Base-by-base conservation (phyloP, 2,113 vertebrate species). In the Scatophagus argus region DNA sequence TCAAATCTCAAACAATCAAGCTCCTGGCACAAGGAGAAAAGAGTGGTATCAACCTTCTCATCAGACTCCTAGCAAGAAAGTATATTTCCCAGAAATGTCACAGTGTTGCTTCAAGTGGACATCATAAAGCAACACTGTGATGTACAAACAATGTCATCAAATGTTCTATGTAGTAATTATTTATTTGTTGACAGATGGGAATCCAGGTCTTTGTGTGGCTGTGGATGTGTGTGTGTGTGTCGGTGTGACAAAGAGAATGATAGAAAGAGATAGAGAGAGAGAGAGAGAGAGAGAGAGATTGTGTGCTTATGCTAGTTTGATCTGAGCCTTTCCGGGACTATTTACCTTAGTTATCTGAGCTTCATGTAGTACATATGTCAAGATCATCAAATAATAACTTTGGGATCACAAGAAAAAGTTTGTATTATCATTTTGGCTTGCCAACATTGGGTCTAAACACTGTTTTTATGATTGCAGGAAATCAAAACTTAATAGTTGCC, bases 1-100 rank as follows among this genome's bases (percentile, higher is more conserved):
- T 89, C 82, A 87, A 75, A 88, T 83, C 80, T 75, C 79, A 79
- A 82, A 86, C 83, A 91, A 88, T 69, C 81, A 68, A 65, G 61
- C 59, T 23, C n/a, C 76, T 80, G 81, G 87, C 82, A 25, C 21
- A 39, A 59, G 38, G 63, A 66, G 44, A 8, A 0, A 1, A n/a
- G 46, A 51, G 39, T 10, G 31, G 8, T 7, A 11, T 51, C 32
- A 17, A 17, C 3, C 29, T 34, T 25, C 46, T 19, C 63, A 25
- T 66, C 46, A 66, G 3, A 51, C 21, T 36, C 31, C 17, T 32
- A 17, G 44, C 32, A 51, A 38, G 44, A n/a, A 47, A 34, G 39
- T 0, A 1, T n/a, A n/a, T n/a, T n/a, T n/a, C 4, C 1, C 8
- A 21, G n/a, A 56, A 56, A 56, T 34, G 27, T 54, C 25, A 17